Base-by-base conservation (phyloP, 2,888 invertebrate genomes). In the Allygus modestus region DNA sequence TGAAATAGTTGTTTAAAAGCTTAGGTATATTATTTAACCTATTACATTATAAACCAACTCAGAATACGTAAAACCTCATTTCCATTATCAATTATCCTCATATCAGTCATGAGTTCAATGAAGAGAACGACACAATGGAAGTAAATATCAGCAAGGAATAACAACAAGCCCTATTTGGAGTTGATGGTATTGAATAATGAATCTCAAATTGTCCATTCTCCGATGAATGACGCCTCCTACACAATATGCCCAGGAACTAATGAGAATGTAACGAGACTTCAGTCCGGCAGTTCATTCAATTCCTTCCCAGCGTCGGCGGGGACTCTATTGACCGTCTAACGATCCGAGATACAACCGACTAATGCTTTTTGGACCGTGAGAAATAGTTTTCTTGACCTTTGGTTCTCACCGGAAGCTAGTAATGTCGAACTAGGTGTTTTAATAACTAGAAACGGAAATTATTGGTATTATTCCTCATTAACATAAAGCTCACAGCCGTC, bases 331-430 rank as follows among this genome's bases (percentile, higher is more conserved):
- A 65, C 65, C 2, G 5, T 1, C 46, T 77, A 77, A 77, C 75
- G 75, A 77, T 46, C 20, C 33, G 20, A 5, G 71, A 71, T 23
- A 17, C 41, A 11, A 5, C 1, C 23, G 12, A 41, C 46, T 77
- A 77, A 77, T 51, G 75, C 43, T 51, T 77, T 77, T 26, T 77
- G 46, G 75, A 28, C 75, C 75, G 46, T 77, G 75, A 77, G 75
- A 77, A 77, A 77, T 77, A 9, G 28, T 77, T 43, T 77, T 12
- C 75, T 73, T 77, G 75, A 77, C 75, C 75, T 77, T 77, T 77
- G 75, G 41, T 23, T 77, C 46, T 17, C 75, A 43, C 75, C n/a
- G 75, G 65, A 65, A 65, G 15, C 65, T 15, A 1, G 54, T 54
- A 11, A 23, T 54, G 54, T 23, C 2, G 54, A 11, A 54, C 20